Conservation (phyloP, 2,888 invertebrate species). For the Saturnia pavonia region DNA sequence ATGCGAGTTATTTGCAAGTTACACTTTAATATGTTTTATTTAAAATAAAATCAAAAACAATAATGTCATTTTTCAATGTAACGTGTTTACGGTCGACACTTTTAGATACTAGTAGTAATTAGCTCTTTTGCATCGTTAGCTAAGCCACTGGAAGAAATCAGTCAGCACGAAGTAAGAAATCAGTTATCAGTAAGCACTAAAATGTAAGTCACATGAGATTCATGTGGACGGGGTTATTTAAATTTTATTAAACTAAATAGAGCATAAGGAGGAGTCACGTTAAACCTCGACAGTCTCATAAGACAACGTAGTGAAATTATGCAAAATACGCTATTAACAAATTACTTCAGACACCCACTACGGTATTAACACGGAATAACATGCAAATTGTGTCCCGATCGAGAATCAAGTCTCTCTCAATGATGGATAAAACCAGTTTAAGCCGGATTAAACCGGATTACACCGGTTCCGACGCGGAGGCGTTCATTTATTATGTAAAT, state of each 20-base stretch:
- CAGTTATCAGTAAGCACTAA: background rate
- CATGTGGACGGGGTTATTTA: background rate
- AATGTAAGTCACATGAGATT: background rate
- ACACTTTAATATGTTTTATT: too few species aligned
- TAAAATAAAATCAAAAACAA: too few species aligned
- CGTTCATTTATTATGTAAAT: conserved; percentile 81
- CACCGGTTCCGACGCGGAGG: conserved; percentile 67
- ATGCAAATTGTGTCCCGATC: conserved; percentile 76
- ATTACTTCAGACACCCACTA: conserved; percentile 64
- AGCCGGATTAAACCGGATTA: conserved; percentile 64
- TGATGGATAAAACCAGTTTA: conserved; percentile 77
- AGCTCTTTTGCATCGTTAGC: background rate
- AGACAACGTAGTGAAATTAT: conserved; percentile 34
- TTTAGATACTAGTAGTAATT: too few species aligned
- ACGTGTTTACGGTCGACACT: too few species aligned
- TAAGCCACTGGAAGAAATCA: background rate
- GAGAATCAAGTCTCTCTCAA: conserved; percentile 78
- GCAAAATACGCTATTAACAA: conserved; percentile 52
- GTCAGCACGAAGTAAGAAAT: background rate
- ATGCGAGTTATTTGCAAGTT: too few species aligned
- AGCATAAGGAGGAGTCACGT: conserved; percentile 15
- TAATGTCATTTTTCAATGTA: too few species aligned
- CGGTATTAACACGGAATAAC: conserved; percentile 69
- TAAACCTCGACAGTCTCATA: conserved; percentile 15
- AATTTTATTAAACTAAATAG: conserved; percentile 7